Evolutionary conservation across 2,797 vertebrate species (phyloP).

Genomic region (Lacerta bilineata): DNA sequence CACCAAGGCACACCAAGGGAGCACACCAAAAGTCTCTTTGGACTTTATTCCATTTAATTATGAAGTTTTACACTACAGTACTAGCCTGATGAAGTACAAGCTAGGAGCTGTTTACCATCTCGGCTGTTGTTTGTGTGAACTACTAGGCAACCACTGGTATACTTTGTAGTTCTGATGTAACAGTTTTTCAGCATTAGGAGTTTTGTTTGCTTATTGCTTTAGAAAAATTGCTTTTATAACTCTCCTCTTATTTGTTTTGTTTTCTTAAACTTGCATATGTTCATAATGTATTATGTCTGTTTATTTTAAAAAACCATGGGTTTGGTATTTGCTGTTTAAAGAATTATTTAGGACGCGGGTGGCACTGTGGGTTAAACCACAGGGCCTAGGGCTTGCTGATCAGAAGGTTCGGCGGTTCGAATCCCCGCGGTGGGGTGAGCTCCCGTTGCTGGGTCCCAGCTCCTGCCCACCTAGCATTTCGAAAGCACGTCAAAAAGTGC

Average conservation of each 20-base stretch:
- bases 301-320: background rate
- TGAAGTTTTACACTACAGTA: background rate
- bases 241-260: background rate
- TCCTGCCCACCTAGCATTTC: no score
- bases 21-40: background rate
- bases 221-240: background rate
- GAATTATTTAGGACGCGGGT: no score
- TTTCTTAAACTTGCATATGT: background rate
- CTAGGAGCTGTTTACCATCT: background rate
- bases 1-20: background rate
- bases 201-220: background rate
- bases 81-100: background rate
- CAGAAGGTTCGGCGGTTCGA: no score
- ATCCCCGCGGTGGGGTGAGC: no score
- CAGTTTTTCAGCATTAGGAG: background rate
- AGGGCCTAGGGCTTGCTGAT: no score
- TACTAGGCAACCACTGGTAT: background rate
- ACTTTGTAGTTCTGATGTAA: background rate
- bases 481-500: no score
- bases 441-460: no score
- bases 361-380: no score
- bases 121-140: background rate
- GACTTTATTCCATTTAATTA: no score
- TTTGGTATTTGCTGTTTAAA: background rate
- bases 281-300: background rate